A percentile compares a stretch with the other conserved stretches of the same genome.
phyloP scores from a whole-genome alignment of 2,113 vertebrate genomes.

The Vimba vimba region DNA sequence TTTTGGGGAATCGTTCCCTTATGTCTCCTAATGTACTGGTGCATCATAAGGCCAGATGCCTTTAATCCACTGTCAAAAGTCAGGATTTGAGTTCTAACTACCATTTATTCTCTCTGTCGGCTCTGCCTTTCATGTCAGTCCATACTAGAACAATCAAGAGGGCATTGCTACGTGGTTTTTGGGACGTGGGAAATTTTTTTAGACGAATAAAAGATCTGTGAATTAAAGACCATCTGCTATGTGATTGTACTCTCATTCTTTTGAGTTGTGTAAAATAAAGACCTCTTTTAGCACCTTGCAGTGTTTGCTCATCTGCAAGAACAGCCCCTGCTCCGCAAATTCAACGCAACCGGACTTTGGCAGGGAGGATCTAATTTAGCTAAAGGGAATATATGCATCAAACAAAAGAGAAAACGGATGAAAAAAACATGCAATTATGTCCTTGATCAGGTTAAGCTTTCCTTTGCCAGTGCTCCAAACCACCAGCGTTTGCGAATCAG shows the following conservation, averaged over 20 bases:
- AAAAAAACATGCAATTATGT: conserved; percentile 78
- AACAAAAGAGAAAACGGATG: conserved; percentile 75
- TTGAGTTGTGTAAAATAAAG: conserved; percentile 47
- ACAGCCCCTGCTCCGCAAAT: conserved; percentile 40
- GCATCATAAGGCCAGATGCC: conserved; percentile 5
- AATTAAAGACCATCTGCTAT: conserved; percentile 46
- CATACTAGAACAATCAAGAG: conserved; percentile 19
- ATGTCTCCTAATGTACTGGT: neutral
- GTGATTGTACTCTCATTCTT: conserved; percentile 37
- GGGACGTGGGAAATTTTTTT: conserved; percentile 37
- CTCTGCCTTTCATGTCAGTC: conserved; percentile 39
- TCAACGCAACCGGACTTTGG: conserved; percentile 55
- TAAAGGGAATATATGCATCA: conserved; percentile 85
- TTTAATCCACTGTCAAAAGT: conserved; percentile 43
- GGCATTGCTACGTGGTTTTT: conserved; percentile 42
- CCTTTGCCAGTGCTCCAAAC: conserved; percentile 65
- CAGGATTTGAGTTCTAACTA: conserved; percentile 17
- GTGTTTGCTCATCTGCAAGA: conserved; percentile 67
- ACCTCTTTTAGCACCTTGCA: conserved; percentile 47
- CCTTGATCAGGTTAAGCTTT: conserved; percentile 77
- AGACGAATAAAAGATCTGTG: conserved; percentile 38
- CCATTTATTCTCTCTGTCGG: conserved; percentile 18
- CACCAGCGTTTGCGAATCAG: conserved; percentile 63
- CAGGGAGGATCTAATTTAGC: conserved; percentile 69
- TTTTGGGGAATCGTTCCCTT: neutral